Evolutionary conservation across 1,140 invertebrate species (phyloP).

Genomic region (Elymnias hypermnestra): DNA sequence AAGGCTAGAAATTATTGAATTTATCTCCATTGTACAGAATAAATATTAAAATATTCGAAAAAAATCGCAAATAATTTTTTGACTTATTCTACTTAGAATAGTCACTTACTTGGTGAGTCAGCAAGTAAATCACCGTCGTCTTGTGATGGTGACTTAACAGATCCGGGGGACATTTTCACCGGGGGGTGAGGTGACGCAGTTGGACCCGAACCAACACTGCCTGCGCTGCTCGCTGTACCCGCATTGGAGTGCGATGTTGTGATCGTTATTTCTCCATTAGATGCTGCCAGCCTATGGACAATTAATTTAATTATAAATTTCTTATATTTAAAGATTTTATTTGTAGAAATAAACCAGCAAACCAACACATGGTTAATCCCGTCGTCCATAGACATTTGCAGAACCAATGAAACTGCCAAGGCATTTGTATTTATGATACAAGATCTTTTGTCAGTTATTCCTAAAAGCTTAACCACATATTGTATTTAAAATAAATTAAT

Average conservation of each 20-base stretch:
- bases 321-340: not conserved
- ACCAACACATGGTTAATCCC: too few relatives aligned
- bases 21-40: too few relatives aligned
- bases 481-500: too few relatives aligned
- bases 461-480: too few relatives aligned
- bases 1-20: too few relatives aligned
- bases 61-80: too few relatives aligned
- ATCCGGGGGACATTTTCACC: constrained; percentile 75
- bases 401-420: too few relatives aligned
- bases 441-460: too few relatives aligned
- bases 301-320: not conserved
- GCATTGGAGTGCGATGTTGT: constrained; percentile 82
- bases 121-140: constrained; percentile 84
- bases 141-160: constrained; percentile 77
- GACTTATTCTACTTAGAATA: not conserved
- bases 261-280: constrained; percentile 87
- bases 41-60: too few relatives aligned
- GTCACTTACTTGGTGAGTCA: constrained; percentile 87
- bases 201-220: constrained; percentile 75
- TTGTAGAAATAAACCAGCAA: too few relatives aligned
- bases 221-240: constrained; percentile 74
- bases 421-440: too few relatives aligned
- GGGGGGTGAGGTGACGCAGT: constrained; percentile 78
- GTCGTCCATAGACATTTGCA: too few relatives aligned
- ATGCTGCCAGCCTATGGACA: constrained; percentile 79